Evolutionary conservation across 2,113 vertebrate species (phyloP), one percentile per base, ranked within the genome.

Genomic region (Phrynosoma platyrhinos): DNA sequence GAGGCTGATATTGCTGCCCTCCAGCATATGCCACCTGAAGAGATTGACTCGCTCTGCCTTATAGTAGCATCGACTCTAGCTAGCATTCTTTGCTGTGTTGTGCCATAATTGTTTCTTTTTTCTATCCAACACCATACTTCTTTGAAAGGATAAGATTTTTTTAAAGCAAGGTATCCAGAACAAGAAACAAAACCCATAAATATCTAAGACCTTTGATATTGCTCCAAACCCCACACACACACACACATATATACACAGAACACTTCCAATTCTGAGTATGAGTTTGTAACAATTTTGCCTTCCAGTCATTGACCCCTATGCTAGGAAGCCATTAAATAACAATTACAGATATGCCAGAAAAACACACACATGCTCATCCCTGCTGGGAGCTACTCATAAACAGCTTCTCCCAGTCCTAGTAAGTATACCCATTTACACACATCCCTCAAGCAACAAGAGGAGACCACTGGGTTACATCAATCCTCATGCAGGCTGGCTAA

Each of bases 321-420:
- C 82, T 87, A 87, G 32, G 82, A 94, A 91, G 89, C 83, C 25
- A 10, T 91, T 87, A 93, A 94, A 93, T 80, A 92, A 88, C 68
- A 84, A 76, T 90, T 95, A 76, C 90, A 93, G 86, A 94, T n/a
- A 4, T 89, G 77, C 83, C 95, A 95, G 71, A 42, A 86, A 86
- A 91, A 93, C 0, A 91, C 94, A 95, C 91, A 93, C 0, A 94
- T 78, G 85, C 7, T 91, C 42, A 47, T 85, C 77, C 83, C 91
- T 88, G 74, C 85, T 72, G 88, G 92, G 75, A 82, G 91, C 77
- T 86, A 79, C 84, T 93, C 86, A 71, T 68, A 92, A 92, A 94
- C 92, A 94, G 66, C 36, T 47, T 84, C 79, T 84, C 92, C 85
- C 72, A 85, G 79, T 64, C 91, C 85, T 68, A 85, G 78, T 69